Base-by-base conservation (phyloP, 2,113 vertebrate species). In the Oryzias woworae region DNA sequence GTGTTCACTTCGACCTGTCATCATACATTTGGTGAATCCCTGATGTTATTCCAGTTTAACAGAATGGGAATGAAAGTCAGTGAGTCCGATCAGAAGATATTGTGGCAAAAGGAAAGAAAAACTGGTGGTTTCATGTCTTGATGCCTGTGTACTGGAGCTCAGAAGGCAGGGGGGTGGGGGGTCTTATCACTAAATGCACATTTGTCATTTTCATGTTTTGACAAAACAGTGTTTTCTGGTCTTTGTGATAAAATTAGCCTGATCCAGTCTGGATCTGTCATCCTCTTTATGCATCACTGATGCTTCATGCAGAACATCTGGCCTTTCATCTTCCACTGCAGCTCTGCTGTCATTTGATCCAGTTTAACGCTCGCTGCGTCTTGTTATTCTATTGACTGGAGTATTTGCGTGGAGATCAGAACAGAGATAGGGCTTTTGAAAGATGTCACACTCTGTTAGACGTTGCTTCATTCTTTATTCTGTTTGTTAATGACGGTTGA, bases 401-500 rank as follows among this genome's bases (percentile, higher is more conserved):
- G 24, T 5, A 26, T 59, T 56, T 51, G 44, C 57, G 49, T 49
- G 51, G n/a, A 48, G 51, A 50, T 68, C 18, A 58, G 50, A 53
- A 28, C 36, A n/a, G 1, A 68, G 28, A 69, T 55, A 31, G 16
- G 42, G 22, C 8, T 14, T 43, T 42, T 41, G n/a, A 53, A n/a
- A 68, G 53, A 62, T 43, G 51, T 24, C 3, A 12, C 17, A 24
- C 57, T 63, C n/a, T 46, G 43, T 57, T 54, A 60, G 51, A n/a
- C 46, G 54, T n/a, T 1, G 0, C 48, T 57, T 22, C 15, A 41
- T 62, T 45, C 31, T 41, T 50, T 26, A 41, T 42, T 55, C 42
- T 22, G 44, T 43, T 55, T 31, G 23, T 20, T 74, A 50, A 69
- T 46, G 48, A 53, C 13, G 22, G 45, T 10, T 55, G 69, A 66